A percentile compares a stretch with the other conserved stretches of the same genome.
Conservation (phyloP, 1,140 invertebrate genomes). For the Eriosoma lanigerum region DNA sequence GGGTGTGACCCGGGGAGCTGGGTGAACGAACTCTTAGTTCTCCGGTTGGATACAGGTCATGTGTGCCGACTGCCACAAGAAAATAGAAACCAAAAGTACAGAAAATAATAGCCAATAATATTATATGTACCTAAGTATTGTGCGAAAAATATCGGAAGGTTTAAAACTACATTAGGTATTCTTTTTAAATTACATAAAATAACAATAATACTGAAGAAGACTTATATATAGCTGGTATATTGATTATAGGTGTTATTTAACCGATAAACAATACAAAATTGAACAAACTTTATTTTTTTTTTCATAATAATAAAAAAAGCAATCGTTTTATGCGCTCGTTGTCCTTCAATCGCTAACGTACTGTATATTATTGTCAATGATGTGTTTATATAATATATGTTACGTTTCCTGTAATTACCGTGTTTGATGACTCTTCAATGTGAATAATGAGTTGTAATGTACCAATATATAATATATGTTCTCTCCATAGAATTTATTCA, state of each 20-base stretch:
- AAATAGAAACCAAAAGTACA: constrained; percentile 44
- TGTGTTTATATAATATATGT: neutral
- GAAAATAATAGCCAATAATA: neutral
- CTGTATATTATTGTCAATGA: neutral
- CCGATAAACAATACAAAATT: no score
- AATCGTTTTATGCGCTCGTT: no score
- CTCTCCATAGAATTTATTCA: no score
- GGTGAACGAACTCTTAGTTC: constrained; percentile 23
- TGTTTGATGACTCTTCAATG: constrained; percentile 11
- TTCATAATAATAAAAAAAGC: no score
- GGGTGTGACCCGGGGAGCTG: constrained; percentile 44
- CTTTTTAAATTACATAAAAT: no score
- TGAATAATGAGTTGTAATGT: neutral
- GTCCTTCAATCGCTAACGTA: neutral
- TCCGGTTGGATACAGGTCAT: constrained; percentile 46
- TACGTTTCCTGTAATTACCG: constrained; percentile 39
- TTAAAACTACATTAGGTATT: no score
- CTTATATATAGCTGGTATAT: no score
- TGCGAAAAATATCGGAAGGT: no score
- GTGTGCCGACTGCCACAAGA: neutral
- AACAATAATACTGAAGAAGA: no score
- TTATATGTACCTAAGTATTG: neutral
- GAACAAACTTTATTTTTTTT: no score
- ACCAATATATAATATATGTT: no score
- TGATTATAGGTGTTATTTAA: no score